Evolutionary conservation across 2,888 invertebrate species (phyloP), one percentile per base, ranked within the genome.

Genomic region (Agrypnus murinus): DNA sequence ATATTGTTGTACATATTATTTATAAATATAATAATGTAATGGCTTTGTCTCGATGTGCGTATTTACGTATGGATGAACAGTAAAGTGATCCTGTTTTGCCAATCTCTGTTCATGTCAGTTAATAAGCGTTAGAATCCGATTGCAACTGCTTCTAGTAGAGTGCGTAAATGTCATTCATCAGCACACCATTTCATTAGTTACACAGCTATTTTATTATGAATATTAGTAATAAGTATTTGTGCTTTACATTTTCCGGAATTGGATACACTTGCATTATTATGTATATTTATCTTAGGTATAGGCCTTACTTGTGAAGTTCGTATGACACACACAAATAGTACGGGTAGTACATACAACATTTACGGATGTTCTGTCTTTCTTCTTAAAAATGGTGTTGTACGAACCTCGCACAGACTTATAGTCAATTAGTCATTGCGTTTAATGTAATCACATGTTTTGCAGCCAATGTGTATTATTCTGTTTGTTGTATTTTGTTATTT

Each of bases 221-320:
- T 53, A 68, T 72, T 60, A 62, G 59, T 60, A 66, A 64, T 69
- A 74, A 70, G 70, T 74, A 74, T 64, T 74, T 74, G 74, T 72
- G 74, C 74, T 74, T 74, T 74, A 72, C 67, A 70, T 74, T 73
- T 72, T 68, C 67, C 64, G 71, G 69, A 71, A 73, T 73, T 73
- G 73, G 71, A 71, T 63, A 71, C 63, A 71, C 69, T 53, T 66
- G 74, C 70, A 63, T 74, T 78, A 75, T 78, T 78, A 75, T 78
- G 75, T 78, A 77, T 72, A 77, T 74, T 76, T 78, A 75, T 73
- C 73, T 76, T 77, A 77, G 78, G 71, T 75, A 73, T 75, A 75
- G 77, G 78, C 75, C 77, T 77, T 78, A 75, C 69, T 64, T 74
- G 71, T 72, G 75, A 73, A 76, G 74, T 74, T 76, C 72, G 71